These are phyloP conservation scores for Caenorhabditis becei DNA, from an alignment of 2,888 invertebrate genomes.

Conservation along the genomic window DNA sequence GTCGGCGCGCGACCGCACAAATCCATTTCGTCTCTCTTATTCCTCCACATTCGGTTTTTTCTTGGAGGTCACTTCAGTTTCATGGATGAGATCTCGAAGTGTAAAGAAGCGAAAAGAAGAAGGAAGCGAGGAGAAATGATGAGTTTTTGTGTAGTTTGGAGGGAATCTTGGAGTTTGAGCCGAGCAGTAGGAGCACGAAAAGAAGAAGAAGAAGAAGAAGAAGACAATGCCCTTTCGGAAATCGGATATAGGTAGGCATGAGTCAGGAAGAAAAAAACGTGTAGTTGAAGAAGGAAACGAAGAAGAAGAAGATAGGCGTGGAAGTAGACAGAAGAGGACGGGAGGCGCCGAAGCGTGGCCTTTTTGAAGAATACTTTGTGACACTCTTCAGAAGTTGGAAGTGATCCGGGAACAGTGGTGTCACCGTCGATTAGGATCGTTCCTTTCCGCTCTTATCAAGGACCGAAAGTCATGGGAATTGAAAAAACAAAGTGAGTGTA, in stretches of 20 bases:
- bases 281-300: conserved; percentile 26
- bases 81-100: conserved; percentile 20
- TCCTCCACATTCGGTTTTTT: background rate
- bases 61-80: conserved; percentile 27
- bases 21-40: conserved; percentile 17
- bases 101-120: conserved; percentile 29
- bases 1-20: background rate
- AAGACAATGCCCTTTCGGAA: conserved; percentile 34
- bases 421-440: conserved; percentile 29
- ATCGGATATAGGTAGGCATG: conserved; percentile 35
- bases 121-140: conserved; percentile 11
- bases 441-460: conserved; percentile 30
- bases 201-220: no score
- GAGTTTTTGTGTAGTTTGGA: conserved; percentile 11
- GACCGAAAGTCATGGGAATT: conserved; percentile 30
- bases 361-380: conserved; percentile 19
- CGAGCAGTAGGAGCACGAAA: background rate
- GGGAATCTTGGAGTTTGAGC: background rate
- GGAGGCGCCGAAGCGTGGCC: conserved; percentile 37
- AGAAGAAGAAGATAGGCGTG: conserved; percentile 12
- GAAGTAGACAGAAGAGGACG: background rate
- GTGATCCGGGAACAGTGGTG: conserved; percentile 47
- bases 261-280: conserved; percentile 28
- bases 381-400: conserved; percentile 19
- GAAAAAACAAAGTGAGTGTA: conserved; percentile 7